phyloP scores from a whole-genome alignment of 1,140 invertebrate species.

The Himalopsyche phryganea region DNA sequence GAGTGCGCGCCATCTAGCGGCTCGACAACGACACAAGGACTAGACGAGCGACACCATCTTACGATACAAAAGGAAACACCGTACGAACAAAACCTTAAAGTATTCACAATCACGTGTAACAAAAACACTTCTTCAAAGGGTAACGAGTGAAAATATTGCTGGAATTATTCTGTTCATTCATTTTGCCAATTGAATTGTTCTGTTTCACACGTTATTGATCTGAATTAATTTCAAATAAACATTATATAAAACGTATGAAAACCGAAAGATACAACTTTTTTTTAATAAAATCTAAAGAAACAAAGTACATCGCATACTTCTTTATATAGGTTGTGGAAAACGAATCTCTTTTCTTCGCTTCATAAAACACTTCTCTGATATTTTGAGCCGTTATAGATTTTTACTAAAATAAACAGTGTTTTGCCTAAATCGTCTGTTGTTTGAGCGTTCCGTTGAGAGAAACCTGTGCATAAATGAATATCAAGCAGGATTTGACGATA shows the following conservation, averaged over 20 bases:
- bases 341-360: too few species aligned
- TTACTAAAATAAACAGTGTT: slow-evolving; percentile 3
- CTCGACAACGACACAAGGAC: slow-evolving; percentile 26
- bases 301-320: too few species aligned
- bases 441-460: slow-evolving; percentile 8
- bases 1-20: neutral
- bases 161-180: slow-evolving; percentile 10
- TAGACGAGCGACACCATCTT: slow-evolving; percentile 33
- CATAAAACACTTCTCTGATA: too few species aligned
- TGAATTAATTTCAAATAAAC: too few species aligned
- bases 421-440: slow-evolving; percentile 11
- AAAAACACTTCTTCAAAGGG: slow-evolving; percentile 30
- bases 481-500: slow-evolving; percentile 5
- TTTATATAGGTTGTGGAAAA: too few species aligned
- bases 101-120: slow-evolving; percentile 35
- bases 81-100: slow-evolving; percentile 38
- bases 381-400: too few species aligned
- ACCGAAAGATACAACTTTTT: too few species aligned
- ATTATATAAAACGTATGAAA: too few species aligned
- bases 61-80: slow-evolving; percentile 40
- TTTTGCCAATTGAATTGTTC: neutral
- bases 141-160: slow-evolving; percentile 14
- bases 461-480: slow-evolving; percentile 24
- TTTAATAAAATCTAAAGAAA: too few species aligned
- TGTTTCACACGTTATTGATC: too few species aligned